These are phyloP conservation scores for Euleptes europaea DNA, from an alignment of 2,113 vertebrate species.

Conservation along the genomic window DNA sequence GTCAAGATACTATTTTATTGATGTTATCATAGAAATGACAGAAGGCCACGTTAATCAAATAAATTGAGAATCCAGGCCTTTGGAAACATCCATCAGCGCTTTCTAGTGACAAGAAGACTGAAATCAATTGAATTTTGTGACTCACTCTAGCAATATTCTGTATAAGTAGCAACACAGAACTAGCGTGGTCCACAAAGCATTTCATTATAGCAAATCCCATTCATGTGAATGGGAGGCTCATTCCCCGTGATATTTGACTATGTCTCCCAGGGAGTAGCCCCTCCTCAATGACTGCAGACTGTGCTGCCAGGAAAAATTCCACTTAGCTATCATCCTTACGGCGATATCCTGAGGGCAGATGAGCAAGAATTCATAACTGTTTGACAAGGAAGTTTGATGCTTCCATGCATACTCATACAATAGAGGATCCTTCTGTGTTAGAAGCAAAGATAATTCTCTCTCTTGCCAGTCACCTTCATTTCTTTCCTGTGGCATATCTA, in stretches of 20 bases:
- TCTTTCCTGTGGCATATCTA: background rate
- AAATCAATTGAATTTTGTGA: conserved; percentile 50
- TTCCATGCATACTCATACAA: background rate
- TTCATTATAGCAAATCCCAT: background rate
- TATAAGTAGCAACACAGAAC: background rate
- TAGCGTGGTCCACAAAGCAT: background rate
- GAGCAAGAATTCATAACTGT: background rate
- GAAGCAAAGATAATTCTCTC: conserved; percentile 10
- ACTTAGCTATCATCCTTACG: background rate
- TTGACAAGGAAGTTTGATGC: background rate
- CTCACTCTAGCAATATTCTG: conserved; percentile 19
- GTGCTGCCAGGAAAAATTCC: conserved; percentile 8
- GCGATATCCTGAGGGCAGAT: background rate
- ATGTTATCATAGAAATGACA: conserved; percentile 55
- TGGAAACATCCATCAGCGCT: background rate
- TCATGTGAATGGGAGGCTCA: background rate
- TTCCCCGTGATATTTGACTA: background rate
- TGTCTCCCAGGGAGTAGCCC: background rate
- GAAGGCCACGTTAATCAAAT: conserved; percentile 43
- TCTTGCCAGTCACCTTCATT: too few species aligned
- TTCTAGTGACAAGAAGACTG: conserved; percentile 34
- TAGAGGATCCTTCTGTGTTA: background rate
- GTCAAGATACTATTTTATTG: conserved; percentile 43
- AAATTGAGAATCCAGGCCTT: conserved; percentile 51
- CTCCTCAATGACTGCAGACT: background rate